These are phyloP conservation scores for Synodontis membranacea DNA, from an alignment of 2,113 vertebrate genomes.

Conservation along the genomic window DNA sequence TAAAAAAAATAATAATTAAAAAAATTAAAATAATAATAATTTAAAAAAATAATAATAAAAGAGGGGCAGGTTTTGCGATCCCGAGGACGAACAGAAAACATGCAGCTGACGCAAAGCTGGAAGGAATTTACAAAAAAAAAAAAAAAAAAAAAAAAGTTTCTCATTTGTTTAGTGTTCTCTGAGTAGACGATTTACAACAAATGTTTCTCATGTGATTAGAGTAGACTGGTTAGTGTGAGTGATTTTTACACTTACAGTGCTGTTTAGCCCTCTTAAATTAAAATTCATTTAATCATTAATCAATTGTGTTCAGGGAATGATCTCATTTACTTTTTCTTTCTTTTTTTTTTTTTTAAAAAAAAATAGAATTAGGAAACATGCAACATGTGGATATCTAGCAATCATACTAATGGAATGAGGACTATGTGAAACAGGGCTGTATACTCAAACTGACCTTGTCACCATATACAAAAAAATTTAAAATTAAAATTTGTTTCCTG, in stretches of 20 bases:
- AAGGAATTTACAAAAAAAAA: not conserved
- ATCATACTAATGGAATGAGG: not conserved
- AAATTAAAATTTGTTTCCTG: too few relatives aligned
- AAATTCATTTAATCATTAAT: too few relatives aligned
- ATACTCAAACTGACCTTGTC: not conserved
- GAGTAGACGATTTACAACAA: too few relatives aligned
- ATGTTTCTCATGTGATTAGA: not conserved
- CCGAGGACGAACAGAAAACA: not conserved
- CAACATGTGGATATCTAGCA: not conserved
- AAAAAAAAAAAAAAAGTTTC: too few relatives aligned
- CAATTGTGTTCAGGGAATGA: not conserved
- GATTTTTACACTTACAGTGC: not conserved
- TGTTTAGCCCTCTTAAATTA: not conserved
- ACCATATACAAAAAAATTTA: not conserved
- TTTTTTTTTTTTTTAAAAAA: too few relatives aligned
- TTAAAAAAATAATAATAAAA: too few relatives aligned
- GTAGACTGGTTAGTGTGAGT: not conserved
- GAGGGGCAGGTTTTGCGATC: not conserved
- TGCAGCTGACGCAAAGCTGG: not conserved
- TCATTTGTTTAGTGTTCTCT: not conserved
- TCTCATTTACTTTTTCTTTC: too few relatives aligned
- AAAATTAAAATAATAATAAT: too few relatives aligned
- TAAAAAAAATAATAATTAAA: too few relatives aligned
- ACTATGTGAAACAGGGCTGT: too few relatives aligned
- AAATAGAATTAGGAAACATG: not conserved